Conservation (phyloP, 37 sponge, comb jelly and placozoan genomes). For the Mnemiopsis leidyi region DNA sequence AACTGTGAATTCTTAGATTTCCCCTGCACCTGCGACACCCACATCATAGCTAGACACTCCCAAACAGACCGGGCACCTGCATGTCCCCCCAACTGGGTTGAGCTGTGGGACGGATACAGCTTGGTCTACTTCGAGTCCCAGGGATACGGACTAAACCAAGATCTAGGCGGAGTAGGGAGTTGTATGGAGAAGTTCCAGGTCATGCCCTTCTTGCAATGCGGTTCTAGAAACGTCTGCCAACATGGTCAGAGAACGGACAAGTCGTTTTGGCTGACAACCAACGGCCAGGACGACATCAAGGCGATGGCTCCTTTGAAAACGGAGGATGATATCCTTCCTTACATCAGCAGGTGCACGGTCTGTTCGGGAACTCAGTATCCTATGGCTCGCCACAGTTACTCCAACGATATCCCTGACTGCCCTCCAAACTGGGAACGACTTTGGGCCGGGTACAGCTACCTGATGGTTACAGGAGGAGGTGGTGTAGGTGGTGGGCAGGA, state of each 20-base stretch:
- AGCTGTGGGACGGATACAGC: background rate
- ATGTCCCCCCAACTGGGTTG: constrained; percentile 29
- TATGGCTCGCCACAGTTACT: constrained; percentile 17
- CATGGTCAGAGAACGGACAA: constrained; percentile 2
- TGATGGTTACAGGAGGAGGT: constrained; percentile 13
- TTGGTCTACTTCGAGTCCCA: constrained; percentile 18
- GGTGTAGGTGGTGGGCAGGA: constrained; percentile 27
- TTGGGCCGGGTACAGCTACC: constrained; percentile 16
- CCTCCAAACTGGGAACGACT: background rate
- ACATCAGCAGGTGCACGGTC: background rate
- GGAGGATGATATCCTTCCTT: constrained; percentile 10
- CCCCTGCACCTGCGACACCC: background rate
- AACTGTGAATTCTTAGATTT: background rate
- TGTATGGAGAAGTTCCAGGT: constrained; percentile 29
- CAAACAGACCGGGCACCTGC: background rate
- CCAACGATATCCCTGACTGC: constrained; percentile 3
- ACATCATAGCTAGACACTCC: background rate
- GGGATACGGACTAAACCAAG: background rate
- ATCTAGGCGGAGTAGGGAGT: constrained; percentile 3
- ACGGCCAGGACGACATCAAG: constrained; percentile 1
- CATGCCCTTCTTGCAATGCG: constrained; percentile 13
- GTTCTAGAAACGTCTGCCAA: background rate
- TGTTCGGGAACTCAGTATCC: background rate
- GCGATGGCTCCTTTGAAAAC: constrained; percentile 29
- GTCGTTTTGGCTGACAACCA: constrained; percentile 20